A percentile compares a stretch with the other conserved stretches of the same genome.
Conservation (phyloP, 2,888 invertebrate species). For the Antitype chi region DNA sequence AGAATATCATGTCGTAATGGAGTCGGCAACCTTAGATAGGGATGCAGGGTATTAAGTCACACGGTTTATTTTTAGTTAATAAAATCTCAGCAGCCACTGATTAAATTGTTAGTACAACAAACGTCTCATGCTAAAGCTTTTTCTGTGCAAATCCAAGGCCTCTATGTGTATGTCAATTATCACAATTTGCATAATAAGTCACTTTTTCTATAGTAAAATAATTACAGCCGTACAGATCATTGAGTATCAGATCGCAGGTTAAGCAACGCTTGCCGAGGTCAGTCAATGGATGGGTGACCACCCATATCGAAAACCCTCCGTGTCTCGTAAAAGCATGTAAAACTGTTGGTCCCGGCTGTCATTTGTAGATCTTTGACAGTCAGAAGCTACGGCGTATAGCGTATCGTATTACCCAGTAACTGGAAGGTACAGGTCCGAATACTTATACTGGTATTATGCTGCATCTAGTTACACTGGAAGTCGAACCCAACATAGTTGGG, state of each 20-base stretch:
- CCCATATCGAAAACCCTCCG: too few species aligned
- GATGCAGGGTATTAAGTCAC: slow-evolving; percentile 21
- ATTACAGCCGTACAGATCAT: neutral
- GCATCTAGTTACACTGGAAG: neutral
- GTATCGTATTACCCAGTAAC: too few species aligned
- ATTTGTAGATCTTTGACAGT: too few species aligned
- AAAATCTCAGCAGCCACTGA: slow-evolving; percentile 2
- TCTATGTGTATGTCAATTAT: neutral
- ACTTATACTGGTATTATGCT: neutral
- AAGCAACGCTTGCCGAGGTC: neutral
- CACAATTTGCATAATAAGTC: neutral
- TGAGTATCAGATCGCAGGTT: neutral
- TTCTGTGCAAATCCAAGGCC: slow-evolving; percentile 20
- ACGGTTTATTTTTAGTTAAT: slow-evolving; percentile 6
- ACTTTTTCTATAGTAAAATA: neutral
- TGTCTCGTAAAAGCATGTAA: too few species aligned
- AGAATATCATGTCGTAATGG: slow-evolving; percentile 13
- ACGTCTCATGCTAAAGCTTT: slow-evolving; percentile 50
- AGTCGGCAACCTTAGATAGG: slow-evolving; percentile 11
- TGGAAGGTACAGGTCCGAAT: neutral
- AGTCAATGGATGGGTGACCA: neutral
- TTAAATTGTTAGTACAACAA: slow-evolving; percentile 43
- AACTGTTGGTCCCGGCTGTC: too few species aligned
- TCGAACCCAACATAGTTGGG: neutral
- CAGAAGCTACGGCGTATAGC: too few species aligned